phyloP scores from a whole-genome alignment of 1,140 invertebrate genomes.

The Zaprionus inermis region DNA sequence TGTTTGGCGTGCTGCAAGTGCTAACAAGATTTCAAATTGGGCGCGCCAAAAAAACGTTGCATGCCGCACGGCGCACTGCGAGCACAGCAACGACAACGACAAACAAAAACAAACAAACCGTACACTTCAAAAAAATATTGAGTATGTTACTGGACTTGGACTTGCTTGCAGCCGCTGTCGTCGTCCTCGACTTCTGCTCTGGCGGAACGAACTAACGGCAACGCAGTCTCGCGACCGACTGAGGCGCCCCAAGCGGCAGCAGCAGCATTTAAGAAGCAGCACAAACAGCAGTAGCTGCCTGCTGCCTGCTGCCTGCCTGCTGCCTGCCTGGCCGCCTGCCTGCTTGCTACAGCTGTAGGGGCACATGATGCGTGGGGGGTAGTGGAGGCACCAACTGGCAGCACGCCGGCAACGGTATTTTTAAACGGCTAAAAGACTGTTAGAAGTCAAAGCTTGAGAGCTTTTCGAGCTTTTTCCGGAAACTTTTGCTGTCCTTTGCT shows the following conservation, averaged over 20 bases:
- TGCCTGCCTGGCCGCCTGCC: not conserved
- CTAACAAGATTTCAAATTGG: slow-evolving; percentile 35
- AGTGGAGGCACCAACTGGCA: not conserved
- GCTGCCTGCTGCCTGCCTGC: not conserved
- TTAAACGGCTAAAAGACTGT: not conserved
- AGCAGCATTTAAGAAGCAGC: slow-evolving; percentile 69
- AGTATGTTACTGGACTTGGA: not conserved
- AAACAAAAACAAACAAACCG: slow-evolving; percentile 10
- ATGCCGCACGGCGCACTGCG: slow-evolving; percentile 38
- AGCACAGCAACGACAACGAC: slow-evolving; percentile 13
- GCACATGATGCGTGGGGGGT: not conserved
- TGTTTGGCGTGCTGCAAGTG: slow-evolving; percentile 9
- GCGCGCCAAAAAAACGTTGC: slow-evolving; percentile 49
- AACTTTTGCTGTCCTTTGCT: not conserved
- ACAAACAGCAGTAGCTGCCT: slow-evolving; percentile 35
- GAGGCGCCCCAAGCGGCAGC: slow-evolving; percentile 52
- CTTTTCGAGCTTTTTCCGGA: not conserved
- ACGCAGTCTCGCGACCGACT: slow-evolving; percentile 80
- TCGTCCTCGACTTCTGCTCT: slow-evolving; percentile 36
- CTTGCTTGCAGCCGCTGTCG: slow-evolving; percentile 11
- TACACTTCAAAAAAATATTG: slow-evolving; percentile 24
- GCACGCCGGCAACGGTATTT: not conserved
- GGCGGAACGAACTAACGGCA: slow-evolving; percentile 56
- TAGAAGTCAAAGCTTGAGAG: not conserved
- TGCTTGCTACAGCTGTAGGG: not conserved